Conservation (phyloP, 2,888 invertebrate genomes). For the Phasia obesa region DNA sequence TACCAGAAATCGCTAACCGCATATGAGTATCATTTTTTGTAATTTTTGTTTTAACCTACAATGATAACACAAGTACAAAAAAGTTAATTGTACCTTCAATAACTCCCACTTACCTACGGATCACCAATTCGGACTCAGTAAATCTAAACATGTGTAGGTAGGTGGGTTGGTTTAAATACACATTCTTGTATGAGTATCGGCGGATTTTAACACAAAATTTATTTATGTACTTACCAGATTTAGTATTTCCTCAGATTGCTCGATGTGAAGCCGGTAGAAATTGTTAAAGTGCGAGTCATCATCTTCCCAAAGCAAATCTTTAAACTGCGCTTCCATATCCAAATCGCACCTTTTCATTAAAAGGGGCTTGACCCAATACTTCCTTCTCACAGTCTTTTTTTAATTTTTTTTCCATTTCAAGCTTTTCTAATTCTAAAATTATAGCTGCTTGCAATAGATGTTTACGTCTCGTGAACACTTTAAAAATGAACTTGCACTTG, state of each 20-base stretch:
- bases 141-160: too few species aligned
- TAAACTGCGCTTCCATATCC: background rate
- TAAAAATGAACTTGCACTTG: background rate
- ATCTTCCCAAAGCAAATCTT: constrained; percentile 2
- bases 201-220: background rate
- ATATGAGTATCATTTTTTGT: constrained; percentile 18
- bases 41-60: constrained; percentile 8
- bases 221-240: background rate
- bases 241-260: background rate
- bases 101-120: too few species aligned
- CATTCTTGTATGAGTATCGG: background rate
- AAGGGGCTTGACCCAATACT: background rate
- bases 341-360: constrained; percentile 3
- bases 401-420: background rate
- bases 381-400: background rate
- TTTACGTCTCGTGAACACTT: background rate
- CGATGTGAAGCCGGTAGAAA: background rate
- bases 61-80: too few species aligned
- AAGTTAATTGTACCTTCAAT: too few species aligned
- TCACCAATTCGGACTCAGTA: too few species aligned
- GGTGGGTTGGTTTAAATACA: too few species aligned
- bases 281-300: background rate
- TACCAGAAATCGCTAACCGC: background rate
- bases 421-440: background rate
- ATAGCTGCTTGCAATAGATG: background rate